Base-by-base conservation (phyloP, 2,113 vertebrate species). In the Rhizomys pruinosus region DNA sequence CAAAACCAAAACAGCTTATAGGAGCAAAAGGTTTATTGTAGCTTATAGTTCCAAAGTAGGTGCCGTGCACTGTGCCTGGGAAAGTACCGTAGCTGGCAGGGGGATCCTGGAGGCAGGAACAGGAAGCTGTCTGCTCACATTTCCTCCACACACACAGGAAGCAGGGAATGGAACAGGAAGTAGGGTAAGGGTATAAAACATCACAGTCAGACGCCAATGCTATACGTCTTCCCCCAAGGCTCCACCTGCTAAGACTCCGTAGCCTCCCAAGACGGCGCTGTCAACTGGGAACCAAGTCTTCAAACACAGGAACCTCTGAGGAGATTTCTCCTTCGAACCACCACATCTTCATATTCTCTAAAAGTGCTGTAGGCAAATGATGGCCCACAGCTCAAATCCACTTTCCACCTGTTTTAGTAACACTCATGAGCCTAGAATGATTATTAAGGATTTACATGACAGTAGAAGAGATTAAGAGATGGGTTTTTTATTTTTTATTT, bases 361-460 rank as follows among this genome's bases (percentile, higher is more conserved):
- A 79, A 27, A 25, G 39, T 0, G 10, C 19, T 55, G 2, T 63
- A 25, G 23, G 52, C 5, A 44, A 39, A 47, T 32, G 9, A 0
- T 8, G 59, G 20, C 57, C 39, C 3, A 1, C 2, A 11, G 37
- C 11, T 34, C 66, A 20, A 0, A 23, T 7, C 6, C 32, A 8
- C 27, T n/a, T 20, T 1, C 59, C 23, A 8, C 57, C 37, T 71
- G 2, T 37, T 52, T 64, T 16, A 23, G 42, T 37, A 23, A 13
- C 4, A 7, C 59, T 55, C 0, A 0, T 9, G 12, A 55, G 34
- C 44, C 59, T 39, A 92, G 37, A 8, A 4, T 5, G 27, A 68
- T 29, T 7, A 10, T 37, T 10, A 7, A 37, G 11, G 81, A 57
- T 76, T 88, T 12, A 42, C 87, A 27, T 39, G 22, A 25, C n/a